Percentiles rank a stretch among this genome's conserved stretches.
These are phyloP conservation scores for Karalla daura DNA, from an alignment of 2,797 vertebrate species.

Conservation along the genomic window DNA sequence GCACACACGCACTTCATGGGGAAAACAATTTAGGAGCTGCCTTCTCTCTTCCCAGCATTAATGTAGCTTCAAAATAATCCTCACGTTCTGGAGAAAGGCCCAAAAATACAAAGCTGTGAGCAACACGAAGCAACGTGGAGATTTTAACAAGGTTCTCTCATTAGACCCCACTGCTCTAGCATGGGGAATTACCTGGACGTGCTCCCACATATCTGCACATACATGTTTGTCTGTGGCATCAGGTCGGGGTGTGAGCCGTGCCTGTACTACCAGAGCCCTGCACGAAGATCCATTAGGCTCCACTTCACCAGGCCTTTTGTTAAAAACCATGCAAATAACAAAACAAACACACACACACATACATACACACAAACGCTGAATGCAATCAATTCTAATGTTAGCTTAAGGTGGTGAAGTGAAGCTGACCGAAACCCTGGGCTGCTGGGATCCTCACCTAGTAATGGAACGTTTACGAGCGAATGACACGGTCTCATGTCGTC, in stretches of 20 bases:
- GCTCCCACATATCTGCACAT: background rate
- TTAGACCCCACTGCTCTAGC: background rate
- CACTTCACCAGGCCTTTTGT: too few species aligned
- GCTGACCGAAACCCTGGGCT: constrained; percentile 28
- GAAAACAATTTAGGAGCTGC: constrained; percentile 63
- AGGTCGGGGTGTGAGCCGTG: too few species aligned
- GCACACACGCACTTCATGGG: constrained; percentile 49
- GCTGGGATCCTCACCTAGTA: constrained; percentile 47
- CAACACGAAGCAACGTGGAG: constrained; percentile 5
- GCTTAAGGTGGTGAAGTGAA: background rate
- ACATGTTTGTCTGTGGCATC: constrained; percentile 5
- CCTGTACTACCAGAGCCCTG: too few species aligned
- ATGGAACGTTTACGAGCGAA: constrained; percentile 53
- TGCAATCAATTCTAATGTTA: constrained; percentile 11
- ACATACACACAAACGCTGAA: too few species aligned
- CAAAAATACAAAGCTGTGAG: constrained; percentile 39
- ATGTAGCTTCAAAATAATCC: constrained; percentile 48
- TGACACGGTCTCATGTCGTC: constrained; percentile 37
- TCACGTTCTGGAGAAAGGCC: constrained; percentile 20
- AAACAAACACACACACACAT: too few species aligned
- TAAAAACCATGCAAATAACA: too few species aligned
- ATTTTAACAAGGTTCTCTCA: constrained; percentile 20
- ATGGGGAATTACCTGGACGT: background rate
- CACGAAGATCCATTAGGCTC: too few species aligned
- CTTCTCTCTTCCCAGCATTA: constrained; percentile 30